Conservation (phyloP, 2,888 invertebrate genomes). For the Sminthurides aquaticus region DNA sequence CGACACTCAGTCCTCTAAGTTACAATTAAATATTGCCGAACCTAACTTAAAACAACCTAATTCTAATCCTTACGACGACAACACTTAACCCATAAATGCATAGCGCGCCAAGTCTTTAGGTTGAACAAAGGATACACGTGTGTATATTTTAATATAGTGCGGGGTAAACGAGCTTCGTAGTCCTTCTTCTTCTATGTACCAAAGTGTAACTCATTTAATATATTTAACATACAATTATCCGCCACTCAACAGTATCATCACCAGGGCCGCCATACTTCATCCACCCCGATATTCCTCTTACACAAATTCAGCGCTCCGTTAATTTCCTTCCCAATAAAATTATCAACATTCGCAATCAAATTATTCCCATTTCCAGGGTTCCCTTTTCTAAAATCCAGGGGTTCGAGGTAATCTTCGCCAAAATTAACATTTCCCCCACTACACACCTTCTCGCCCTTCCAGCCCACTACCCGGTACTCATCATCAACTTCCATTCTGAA, state of each 20-base stretch:
- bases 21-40: no score
- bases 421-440: background rate
- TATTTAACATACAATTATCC: no score
- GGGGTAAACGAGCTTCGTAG: no score
- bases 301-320: constrained; percentile 15
- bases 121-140: no score
- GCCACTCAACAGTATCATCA: background rate
- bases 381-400: constrained; percentile 16
- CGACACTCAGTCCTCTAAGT: no score
- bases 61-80: no score
- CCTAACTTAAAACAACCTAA: no score
- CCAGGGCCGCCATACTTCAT: constrained; percentile 19
- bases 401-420: constrained; percentile 2
- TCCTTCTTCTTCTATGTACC: no score
- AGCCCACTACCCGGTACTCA: background rate
- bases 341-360: background rate
- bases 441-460: background rate
- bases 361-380: background rate
- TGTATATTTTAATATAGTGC: no score
- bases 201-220: no score
- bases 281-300: constrained; percentile 9
- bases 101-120: no score
- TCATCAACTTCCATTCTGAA: background rate
- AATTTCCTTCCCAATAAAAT: background rate
- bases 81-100: no score